Conservation (phyloP, 2,888 invertebrate species). For the Amblyteles armatorius region DNA sequence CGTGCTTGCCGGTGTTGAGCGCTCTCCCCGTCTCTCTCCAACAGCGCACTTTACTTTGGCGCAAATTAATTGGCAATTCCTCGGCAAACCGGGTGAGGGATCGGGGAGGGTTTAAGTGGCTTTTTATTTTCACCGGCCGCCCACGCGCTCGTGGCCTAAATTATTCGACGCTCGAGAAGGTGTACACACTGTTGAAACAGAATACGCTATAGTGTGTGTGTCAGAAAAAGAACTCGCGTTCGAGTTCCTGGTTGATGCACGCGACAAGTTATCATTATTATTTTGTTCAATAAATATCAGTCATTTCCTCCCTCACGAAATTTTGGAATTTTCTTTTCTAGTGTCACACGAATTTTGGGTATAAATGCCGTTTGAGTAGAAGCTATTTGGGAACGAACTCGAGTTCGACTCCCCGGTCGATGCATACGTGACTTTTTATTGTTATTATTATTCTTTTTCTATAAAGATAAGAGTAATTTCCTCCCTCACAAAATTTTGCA, state of each 20-base stretch:
- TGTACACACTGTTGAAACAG: neutral
- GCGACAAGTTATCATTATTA: neutral
- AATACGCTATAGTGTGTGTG: neutral
- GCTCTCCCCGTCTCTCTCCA: conserved; percentile 67
- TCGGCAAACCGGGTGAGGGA: conserved; percentile 58
- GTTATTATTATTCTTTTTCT: neutral
- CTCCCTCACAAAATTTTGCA: neutral
- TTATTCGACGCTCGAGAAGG: conserved; percentile 74
- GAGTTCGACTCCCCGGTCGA: neutral
- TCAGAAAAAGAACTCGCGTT: neutral
- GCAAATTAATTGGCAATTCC: conserved; percentile 82
- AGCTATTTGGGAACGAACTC: neutral
- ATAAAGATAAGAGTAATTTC: no score
- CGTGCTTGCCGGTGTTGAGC: conserved; percentile 20
- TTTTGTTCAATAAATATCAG: neutral
- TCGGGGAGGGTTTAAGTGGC: conserved; percentile 77
- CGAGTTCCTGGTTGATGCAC: conserved; percentile 14
- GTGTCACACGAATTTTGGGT: neutral
- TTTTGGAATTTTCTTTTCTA: neutral
- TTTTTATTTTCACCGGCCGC: conserved; percentile 78
- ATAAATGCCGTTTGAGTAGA: neutral
- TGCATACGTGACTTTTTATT: neutral
- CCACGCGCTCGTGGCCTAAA: conserved; percentile 73
- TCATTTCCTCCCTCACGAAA: no score
- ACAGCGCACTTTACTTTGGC: conserved; percentile 78